These are phyloP conservation scores for Neocrepidodera transversa DNA, from an alignment of 2,888 invertebrate species.

Conservation along the genomic window DNA sequence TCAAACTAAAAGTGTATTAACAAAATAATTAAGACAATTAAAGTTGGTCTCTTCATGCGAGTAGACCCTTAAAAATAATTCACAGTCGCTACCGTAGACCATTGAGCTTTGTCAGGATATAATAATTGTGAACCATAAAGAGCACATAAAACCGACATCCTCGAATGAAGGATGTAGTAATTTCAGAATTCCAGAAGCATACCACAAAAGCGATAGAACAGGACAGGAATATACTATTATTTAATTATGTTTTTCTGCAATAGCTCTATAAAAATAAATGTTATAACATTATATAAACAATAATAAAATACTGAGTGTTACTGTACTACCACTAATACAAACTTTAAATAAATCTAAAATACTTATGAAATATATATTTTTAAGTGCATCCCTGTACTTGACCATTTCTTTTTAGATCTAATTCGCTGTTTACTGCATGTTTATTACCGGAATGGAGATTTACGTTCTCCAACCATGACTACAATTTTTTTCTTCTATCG, in stretches of 20 bases:
- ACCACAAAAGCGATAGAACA: slow-evolving; percentile 2
- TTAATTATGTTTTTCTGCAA: too few species aligned
- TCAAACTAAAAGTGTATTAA: slow-evolving; percentile 15
- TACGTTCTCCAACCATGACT: slow-evolving; percentile 32
- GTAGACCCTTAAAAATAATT: slow-evolving; percentile 25
- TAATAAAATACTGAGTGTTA: too few species aligned
- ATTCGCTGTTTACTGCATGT: slow-evolving; percentile 32
- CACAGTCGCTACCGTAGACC: slow-evolving; percentile 18
- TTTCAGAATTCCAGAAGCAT: slow-evolving; percentile 44
- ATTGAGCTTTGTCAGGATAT: slow-evolving; percentile 36
- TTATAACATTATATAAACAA: too few species aligned
- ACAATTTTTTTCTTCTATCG: slow-evolving; percentile 28
- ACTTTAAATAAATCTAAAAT: too few species aligned
- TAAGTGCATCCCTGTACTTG: slow-evolving; percentile 3
- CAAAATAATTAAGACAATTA: slow-evolving; percentile 17
- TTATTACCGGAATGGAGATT: slow-evolving; percentile 37
- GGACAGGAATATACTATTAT: slow-evolving; percentile 2
- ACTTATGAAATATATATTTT: background rate
- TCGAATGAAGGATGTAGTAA: slow-evolving; percentile 46
- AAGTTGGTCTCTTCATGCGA: slow-evolving; percentile 17
- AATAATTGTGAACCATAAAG: slow-evolving; percentile 46
- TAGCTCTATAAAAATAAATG: background rate
- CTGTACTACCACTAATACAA: too few species aligned
- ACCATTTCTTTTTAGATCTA: slow-evolving; percentile 21
- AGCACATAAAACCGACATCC: slow-evolving; percentile 44